Conservation (phyloP, 2,113 vertebrate genomes). For the Polyodon spathula region DNA sequence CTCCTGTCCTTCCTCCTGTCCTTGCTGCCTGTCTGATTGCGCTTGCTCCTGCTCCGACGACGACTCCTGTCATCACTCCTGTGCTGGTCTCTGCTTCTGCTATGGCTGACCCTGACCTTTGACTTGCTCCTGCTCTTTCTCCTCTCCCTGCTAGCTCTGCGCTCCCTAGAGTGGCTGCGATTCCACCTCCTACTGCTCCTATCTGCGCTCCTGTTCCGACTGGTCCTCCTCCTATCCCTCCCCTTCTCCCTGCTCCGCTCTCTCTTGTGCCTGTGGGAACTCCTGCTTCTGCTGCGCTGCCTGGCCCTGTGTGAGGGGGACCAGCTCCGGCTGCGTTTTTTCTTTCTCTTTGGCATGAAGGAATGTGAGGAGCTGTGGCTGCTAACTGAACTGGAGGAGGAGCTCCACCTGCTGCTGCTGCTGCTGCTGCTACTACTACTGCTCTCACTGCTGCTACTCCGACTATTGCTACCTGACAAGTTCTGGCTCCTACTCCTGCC, state of each 20-base stretch:
- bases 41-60: slow-evolving; percentile 59
- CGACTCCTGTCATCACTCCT: slow-evolving; percentile 70
- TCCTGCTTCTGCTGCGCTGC: slow-evolving; percentile 71
- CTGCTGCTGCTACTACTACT: slow-evolving; percentile 71
- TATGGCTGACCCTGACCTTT: slow-evolving; percentile 69
- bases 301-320: slow-evolving; percentile 61
- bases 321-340: slow-evolving; percentile 65
- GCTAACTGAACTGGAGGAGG: slow-evolving; percentile 80
- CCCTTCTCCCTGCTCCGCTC: slow-evolving; percentile 58
- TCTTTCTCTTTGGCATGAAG: slow-evolving; percentile 79
- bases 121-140: slow-evolving; percentile 74
- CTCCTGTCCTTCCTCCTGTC: slow-evolving; percentile 77
- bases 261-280: slow-evolving; percentile 58
- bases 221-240: slow-evolving; percentile 68
- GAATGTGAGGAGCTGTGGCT: slow-evolving; percentile 78
- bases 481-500: slow-evolving; percentile 53
- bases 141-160: slow-evolving; percentile 60
- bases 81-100: slow-evolving; percentile 79
- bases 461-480: slow-evolving; percentile 64
- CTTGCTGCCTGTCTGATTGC: slow-evolving; percentile 65
- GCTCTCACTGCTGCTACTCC: slow-evolving; percentile 73
- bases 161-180: slow-evolving; percentile 63
- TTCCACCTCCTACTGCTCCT: slow-evolving; percentile 60
- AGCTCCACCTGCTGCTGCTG: slow-evolving; percentile 75
- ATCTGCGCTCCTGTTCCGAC: slow-evolving; percentile 65